Evolutionary conservation across 2,113 vertebrate species (phyloP).

Genomic region (Lamprotornis superbus): DNA sequence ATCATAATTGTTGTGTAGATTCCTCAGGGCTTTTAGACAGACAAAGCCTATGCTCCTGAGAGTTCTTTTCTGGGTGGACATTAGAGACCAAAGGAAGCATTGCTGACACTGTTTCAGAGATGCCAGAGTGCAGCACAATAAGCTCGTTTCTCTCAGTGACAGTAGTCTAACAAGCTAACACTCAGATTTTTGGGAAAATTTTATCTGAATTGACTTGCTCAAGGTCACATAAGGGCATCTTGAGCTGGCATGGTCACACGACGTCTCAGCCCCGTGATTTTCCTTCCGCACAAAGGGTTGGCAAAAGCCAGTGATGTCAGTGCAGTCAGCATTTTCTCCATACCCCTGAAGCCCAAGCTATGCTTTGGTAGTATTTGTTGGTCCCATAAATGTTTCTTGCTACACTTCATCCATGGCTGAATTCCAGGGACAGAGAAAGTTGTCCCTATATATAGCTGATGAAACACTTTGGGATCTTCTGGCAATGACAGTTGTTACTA

Average conservation of each 20-base stretch:
- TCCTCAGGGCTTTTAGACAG: not conserved
- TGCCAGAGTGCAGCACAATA: accelerated
- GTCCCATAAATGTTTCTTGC: constrained; percentile 59
- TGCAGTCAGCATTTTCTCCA: constrained; percentile 52
- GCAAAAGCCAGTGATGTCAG: constrained; percentile 1
- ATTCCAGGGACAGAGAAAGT: constrained; percentile 44
- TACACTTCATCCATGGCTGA: constrained; percentile 45
- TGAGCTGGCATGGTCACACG: not conserved
- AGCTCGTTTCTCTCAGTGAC: not conserved
- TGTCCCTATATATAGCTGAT: constrained; percentile 40
- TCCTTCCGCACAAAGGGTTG: constrained; percentile 20
- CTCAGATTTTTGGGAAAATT: not conserved
- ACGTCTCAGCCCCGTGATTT: not conserved
- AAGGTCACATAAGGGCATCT: constrained; percentile 1
- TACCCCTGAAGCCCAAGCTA: constrained; percentile 13
- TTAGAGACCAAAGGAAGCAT: not conserved
- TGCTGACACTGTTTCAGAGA: not conserved
- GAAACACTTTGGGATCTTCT: not conserved
- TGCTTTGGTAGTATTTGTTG: constrained; percentile 50
- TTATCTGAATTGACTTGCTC: not conserved
- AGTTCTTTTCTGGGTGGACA: not conserved
- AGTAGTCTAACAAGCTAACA: not conserved
- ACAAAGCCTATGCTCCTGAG: not conserved
- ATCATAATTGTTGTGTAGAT: not conserved
- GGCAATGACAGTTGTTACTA: constrained; percentile 13